Evolutionary conservation across 2,888 invertebrate genomes (phyloP).

Genomic region (Dynastes grantii): DNA sequence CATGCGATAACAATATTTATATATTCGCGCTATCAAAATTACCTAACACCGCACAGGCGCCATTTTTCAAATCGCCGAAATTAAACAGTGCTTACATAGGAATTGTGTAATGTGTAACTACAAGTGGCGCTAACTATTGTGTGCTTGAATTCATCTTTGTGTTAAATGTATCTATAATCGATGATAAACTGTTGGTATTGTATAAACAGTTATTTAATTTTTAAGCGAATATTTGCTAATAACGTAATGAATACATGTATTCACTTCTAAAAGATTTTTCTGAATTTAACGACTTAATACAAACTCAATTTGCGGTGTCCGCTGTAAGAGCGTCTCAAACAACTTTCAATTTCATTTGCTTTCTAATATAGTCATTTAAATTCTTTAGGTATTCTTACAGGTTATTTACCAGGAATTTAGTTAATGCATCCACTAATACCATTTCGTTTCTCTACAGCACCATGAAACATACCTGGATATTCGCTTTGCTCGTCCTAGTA

Average conservation of each 20-base stretch:
- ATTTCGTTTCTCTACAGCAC: slow-evolving; percentile 45
- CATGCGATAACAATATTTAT: slow-evolving; percentile 28
- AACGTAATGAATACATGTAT: neutral
- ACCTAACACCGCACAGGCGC: slow-evolving; percentile 30
- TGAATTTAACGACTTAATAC: neutral
- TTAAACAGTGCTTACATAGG: slow-evolving; percentile 19
- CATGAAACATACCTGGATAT: slow-evolving; percentile 64
- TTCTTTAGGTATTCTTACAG: slow-evolving; percentile 16
- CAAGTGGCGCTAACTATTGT: slow-evolving; percentile 26
- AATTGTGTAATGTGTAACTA: slow-evolving; percentile 32
- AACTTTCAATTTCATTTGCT: slow-evolving; percentile 48
- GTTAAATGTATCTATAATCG: neutral
- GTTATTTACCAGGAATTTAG: slow-evolving; percentile 7
- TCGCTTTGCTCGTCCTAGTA: slow-evolving; percentile 61
- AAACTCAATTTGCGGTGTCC: slow-evolving; percentile 19
- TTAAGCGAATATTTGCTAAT: neutral
- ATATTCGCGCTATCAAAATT: slow-evolving; percentile 37
- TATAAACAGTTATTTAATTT: slow-evolving; percentile 15
- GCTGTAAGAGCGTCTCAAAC: slow-evolving; percentile 20
- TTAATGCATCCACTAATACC: neutral
- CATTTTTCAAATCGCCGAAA: slow-evolving; percentile 41
- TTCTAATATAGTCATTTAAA: slow-evolving; percentile 48
- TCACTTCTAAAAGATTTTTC: neutral
- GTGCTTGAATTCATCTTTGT: slow-evolving; percentile 19
- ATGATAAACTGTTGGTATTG: slow-evolving; percentile 25